Evolutionary conservation across 2,113 vertebrate genomes (phyloP).

Genomic region (Xyliphius kryptos): DNA sequence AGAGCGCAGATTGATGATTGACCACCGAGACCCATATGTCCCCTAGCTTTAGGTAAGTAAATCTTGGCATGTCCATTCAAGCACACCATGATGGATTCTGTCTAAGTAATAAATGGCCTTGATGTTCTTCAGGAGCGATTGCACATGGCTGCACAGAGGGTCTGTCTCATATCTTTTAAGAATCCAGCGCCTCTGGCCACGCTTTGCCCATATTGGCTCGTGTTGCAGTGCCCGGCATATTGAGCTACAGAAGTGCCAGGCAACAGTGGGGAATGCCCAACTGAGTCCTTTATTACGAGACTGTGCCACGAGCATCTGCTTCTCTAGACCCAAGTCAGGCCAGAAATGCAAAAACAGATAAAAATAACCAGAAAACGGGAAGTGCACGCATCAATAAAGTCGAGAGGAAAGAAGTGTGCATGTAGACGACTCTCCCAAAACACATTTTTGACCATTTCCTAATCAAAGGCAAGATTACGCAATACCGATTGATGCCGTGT

Average conservation of each 20-base stretch:
- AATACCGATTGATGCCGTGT: no score
- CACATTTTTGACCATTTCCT: no score
- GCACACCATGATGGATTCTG: constrained; percentile 5
- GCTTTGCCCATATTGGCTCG: no score
- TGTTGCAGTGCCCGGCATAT: constrained; percentile 54
- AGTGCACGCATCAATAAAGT: no score
- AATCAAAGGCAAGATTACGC: no score
- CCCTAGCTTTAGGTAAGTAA: constrained; percentile 9
- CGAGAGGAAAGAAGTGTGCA: no score
- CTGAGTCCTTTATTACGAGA: constrained; percentile 40
- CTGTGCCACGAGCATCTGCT: constrained; percentile 47
- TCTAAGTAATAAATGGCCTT: constrained; percentile 11
- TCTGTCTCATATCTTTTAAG: constrained; percentile 6
- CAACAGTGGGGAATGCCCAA: constrained; percentile 50
- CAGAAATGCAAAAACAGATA: no score
- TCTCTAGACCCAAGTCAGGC: constrained; percentile 44
- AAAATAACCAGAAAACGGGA: no score
- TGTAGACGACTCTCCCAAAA: no score
- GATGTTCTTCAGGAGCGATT: not conserved
- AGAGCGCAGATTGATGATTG: constrained; percentile 9
- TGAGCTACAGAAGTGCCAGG: constrained; percentile 57
- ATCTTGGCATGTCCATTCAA: constrained; percentile 5
- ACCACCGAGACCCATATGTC: constrained; percentile 11
- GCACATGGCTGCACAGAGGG: constrained; percentile 9
- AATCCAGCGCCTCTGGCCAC: constrained; percentile 15